Evolutionary conservation across 2,888 invertebrate species (phyloP).

Genomic region (Volucella inanis): DNA sequence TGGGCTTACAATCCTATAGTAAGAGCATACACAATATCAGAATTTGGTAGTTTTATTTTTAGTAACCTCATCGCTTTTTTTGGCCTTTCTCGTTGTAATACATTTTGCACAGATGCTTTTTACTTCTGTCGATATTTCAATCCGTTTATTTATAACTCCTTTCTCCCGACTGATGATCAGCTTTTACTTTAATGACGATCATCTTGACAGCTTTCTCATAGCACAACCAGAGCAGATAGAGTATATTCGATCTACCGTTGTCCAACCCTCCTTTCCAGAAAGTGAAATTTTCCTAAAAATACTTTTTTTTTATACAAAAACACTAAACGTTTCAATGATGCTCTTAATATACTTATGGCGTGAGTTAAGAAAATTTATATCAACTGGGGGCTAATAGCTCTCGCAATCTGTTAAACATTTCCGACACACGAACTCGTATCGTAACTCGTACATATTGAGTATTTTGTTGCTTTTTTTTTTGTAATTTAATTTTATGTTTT

Average conservation of each 20-base stretch:
- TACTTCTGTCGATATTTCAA: too few species aligned
- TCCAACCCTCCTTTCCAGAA: not conserved
- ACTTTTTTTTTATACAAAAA: conserved; percentile 5
- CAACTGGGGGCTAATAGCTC: conserved; percentile 58
- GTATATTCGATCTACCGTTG: not conserved
- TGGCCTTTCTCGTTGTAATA: too few species aligned
- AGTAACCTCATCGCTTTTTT: too few species aligned
- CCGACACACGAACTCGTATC: conserved; percentile 11
- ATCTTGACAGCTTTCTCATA: too few species aligned
- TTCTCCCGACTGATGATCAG: too few species aligned
- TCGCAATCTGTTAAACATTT: conserved; percentile 65
- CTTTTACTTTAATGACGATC: too few species aligned
- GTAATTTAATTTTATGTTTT: conserved; percentile 21
- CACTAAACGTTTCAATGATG: conserved; percentile 51
- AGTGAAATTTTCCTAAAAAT: conserved; percentile 53
- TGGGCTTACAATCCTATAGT: too few species aligned
- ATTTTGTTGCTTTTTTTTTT: conserved; percentile 29
- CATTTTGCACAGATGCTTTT: too few species aligned
- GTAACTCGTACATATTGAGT: not conserved
- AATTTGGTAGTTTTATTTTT: too few species aligned
- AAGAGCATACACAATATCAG: too few species aligned
- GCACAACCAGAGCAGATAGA: too few species aligned
- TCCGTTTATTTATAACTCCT: too few species aligned
- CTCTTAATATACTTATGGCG: conserved; percentile 59
- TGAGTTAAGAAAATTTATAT: conserved; percentile 24